These are phyloP conservation scores for Pyralis farinalis DNA, from an alignment of 2,888 invertebrate species.

Conservation along the genomic window DNA sequence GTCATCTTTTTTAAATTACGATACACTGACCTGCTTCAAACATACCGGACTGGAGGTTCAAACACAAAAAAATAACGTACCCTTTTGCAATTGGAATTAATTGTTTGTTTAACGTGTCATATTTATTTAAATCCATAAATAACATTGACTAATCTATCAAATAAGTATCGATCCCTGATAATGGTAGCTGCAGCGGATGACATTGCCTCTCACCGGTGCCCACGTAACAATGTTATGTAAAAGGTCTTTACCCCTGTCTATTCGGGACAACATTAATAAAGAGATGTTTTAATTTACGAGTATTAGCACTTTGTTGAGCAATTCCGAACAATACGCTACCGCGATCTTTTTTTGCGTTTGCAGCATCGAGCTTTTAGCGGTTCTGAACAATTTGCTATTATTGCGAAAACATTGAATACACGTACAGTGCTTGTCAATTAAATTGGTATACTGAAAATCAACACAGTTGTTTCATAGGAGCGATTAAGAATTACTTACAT, in stretches of 20 bases:
- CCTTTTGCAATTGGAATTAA: too few species aligned
- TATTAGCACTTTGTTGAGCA: slow-evolving; percentile 64
- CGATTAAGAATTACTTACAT: too few species aligned
- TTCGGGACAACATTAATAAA: slow-evolving; percentile 69
- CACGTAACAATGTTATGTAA: slow-evolving; percentile 74
- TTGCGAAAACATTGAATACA: slow-evolving; percentile 31
- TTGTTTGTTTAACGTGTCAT: too few species aligned
- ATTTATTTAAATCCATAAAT: too few species aligned
- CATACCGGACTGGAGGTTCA: too few species aligned
- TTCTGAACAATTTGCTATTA: slow-evolving; percentile 28
- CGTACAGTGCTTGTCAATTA: not conserved
- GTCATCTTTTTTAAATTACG: too few species aligned
- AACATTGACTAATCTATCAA: slow-evolving; percentile 13
- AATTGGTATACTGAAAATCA: not conserved
- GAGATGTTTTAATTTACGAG: slow-evolving; percentile 67
- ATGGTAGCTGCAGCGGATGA: slow-evolving; percentile 56
- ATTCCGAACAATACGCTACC: slow-evolving; percentile 36
- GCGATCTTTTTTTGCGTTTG: slow-evolving; percentile 43
- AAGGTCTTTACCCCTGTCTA: slow-evolving; percentile 78
- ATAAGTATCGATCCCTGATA: slow-evolving; percentile 28
- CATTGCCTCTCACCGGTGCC: slow-evolving; percentile 73
- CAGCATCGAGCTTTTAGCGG: slow-evolving; percentile 50
- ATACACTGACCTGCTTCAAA: too few species aligned
- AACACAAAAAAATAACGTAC: too few species aligned
- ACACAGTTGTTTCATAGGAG: too few species aligned